Percentiles rank a stretch among this genome's conserved stretches.
These are phyloP conservation scores for Serrognathus titanus DNA, from an alignment of 2,888 invertebrate genomes.

Conservation along the genomic window DNA sequence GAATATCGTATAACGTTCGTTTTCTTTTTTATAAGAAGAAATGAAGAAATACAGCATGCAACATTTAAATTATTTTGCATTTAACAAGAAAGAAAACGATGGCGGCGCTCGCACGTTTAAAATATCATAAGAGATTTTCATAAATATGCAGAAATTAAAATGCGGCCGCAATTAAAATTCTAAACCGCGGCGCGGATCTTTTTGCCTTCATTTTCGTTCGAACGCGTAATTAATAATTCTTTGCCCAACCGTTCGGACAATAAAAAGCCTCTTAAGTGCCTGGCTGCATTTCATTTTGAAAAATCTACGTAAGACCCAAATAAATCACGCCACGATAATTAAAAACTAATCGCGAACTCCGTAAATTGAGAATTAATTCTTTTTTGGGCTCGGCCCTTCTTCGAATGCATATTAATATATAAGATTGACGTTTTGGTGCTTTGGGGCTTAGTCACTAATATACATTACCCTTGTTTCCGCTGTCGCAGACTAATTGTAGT, in stretches of 20 bases:
- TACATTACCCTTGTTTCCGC: no score
- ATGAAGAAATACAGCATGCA: constrained; percentile 12
- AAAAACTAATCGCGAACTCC: constrained; percentile 34
- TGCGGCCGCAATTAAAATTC: constrained; percentile 20
- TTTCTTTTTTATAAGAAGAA: neutral
- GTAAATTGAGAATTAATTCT: constrained; percentile 28
- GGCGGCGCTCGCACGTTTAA: constrained; percentile 1
- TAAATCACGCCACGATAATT: constrained; percentile 31
- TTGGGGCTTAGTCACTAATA: no score
- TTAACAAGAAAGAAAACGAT: constrained; percentile 12
- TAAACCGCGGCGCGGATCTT: constrained; percentile 16
- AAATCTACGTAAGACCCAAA: constrained; percentile 22
- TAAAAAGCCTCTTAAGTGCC: constrained; percentile 23
- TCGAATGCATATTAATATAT: no score
- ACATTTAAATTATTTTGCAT: constrained; percentile 20
- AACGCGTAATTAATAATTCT: constrained; percentile 26
- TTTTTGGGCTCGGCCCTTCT: constrained; percentile 5
- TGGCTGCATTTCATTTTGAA: constrained; percentile 20
- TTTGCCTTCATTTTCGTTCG: constrained; percentile 13
- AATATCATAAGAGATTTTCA: constrained; percentile 10
- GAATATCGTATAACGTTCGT: neutral
- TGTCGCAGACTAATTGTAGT: no score
- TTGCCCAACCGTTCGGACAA: constrained; percentile 19
- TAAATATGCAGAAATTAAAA: constrained; percentile 20
- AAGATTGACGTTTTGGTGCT: no score